Percentiles rank a stretch among this genome's conserved stretches.
Evolutionary conservation across 2,113 vertebrate species (phyloP).

Genomic region (Varanus salvator): DNA sequence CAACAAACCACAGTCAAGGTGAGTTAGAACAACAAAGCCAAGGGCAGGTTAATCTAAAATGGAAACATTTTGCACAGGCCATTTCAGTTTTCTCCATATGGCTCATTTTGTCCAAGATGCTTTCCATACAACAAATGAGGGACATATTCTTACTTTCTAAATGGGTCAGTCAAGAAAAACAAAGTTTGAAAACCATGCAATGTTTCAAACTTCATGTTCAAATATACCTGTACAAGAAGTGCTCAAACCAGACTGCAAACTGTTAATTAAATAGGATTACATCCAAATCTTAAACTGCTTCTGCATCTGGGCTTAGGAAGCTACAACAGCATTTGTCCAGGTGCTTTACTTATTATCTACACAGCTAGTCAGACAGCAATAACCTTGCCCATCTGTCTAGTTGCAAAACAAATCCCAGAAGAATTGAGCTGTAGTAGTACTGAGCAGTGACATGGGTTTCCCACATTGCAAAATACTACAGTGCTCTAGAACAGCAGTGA

Average conservation of each 20-base stretch:
- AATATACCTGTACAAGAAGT: neutral
- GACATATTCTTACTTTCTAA: neutral
- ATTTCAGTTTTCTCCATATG: neutral
- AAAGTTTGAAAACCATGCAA: neutral
- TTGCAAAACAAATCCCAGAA: neutral
- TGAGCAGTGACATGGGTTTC: neutral
- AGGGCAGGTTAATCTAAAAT: no score
- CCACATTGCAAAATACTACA: no score
- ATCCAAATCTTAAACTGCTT: neutral
- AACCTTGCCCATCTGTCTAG: neutral
- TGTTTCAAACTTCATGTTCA: neutral
- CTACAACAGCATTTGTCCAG: neutral
- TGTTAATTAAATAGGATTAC: neutral
- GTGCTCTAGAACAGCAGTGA: no score
- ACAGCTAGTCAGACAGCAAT: neutral
- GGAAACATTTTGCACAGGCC: neutral
- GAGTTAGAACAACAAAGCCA: neutral
- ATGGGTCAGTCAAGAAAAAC: neutral
- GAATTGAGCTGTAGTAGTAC: neutral
- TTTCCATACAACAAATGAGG: neutral
- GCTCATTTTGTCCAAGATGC: neutral
- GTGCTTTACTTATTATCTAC: neutral
- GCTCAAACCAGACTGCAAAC: neutral
- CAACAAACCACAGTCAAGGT: neutral
- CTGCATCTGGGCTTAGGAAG: neutral